Conservation (phyloP, 2,888 invertebrate species). For the Heliconius sara region DNA sequence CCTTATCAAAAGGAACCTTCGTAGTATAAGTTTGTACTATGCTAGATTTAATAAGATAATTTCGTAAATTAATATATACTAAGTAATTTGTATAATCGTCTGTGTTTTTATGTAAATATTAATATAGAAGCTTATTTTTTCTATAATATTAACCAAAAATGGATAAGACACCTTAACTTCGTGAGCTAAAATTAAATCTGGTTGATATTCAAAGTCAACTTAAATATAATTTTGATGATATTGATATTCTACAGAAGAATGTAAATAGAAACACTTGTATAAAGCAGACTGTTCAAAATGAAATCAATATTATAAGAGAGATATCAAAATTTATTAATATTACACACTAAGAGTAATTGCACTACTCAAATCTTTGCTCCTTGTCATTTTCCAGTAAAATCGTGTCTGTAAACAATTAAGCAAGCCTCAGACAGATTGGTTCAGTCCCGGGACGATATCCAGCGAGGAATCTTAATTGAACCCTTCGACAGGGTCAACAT, state of each 20-base stretch:
- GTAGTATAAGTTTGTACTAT: not conserved
- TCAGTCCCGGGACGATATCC: slow-evolving; percentile 67
- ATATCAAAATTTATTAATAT: slow-evolving; percentile 34
- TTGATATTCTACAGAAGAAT: not conserved
- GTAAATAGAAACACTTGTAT: not conserved
- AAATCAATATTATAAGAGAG: slow-evolving; percentile 16
- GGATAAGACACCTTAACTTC: not conserved
- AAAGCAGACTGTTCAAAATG: slow-evolving; percentile 12
- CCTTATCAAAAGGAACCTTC: not conserved
- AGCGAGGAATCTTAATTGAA: slow-evolving; percentile 75
- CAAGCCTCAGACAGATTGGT: slow-evolving; percentile 67
- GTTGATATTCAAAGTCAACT: not conserved
- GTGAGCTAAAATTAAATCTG: not conserved
- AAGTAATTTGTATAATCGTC: not conserved
- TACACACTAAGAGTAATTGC: slow-evolving; percentile 30
- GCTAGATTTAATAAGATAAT: not conserved
- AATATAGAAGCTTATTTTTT: not conserved
- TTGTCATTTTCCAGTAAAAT: slow-evolving; percentile 62
- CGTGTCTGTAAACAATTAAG: slow-evolving; percentile 78
- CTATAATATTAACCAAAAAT: not conserved
- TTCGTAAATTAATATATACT: not conserved
- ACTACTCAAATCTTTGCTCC: slow-evolving; percentile 39
- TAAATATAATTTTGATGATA: not conserved
- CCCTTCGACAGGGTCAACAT: slow-evolving; percentile 60
- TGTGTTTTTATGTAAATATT: not conserved